Conservation (phyloP, 2,888 invertebrate species). For the Sturmia bella region DNA sequence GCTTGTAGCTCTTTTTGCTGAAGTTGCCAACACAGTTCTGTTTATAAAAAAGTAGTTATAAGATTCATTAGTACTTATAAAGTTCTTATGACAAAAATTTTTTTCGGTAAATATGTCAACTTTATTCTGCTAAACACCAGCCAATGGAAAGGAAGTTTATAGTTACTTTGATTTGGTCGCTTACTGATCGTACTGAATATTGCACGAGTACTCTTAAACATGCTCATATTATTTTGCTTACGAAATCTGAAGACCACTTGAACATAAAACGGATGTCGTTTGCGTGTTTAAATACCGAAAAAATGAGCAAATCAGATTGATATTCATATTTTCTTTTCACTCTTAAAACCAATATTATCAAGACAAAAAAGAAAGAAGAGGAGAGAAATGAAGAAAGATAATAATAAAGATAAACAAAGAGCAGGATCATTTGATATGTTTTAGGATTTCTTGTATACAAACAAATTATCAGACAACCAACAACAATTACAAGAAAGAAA, state of each 20-base stretch:
- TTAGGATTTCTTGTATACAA: background rate
- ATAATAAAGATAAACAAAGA: background rate
- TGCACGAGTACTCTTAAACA: conserved; percentile 1
- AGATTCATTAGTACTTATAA: too few relatives aligned
- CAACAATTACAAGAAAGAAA: background rate
- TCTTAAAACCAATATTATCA: conserved; percentile 19
- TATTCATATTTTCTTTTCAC: background rate
- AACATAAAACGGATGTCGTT: conserved; percentile 63
- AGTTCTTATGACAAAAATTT: too few relatives aligned
- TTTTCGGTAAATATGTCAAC: background rate
- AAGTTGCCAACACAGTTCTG: too few relatives aligned
- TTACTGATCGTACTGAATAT: conserved; percentile 51
- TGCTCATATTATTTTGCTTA: conserved; percentile 4
- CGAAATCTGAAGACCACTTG: conserved; percentile 47
- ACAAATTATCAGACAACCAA: conserved; percentile 25
- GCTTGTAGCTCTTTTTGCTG: too few relatives aligned
- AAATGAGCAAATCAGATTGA: conserved; percentile 56
- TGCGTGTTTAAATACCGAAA: conserved; percentile 64
- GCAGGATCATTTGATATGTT: conserved; percentile 41
- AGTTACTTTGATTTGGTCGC: conserved; percentile 66
- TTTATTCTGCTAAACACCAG: background rate
- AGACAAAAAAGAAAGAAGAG: conserved; percentile 9
- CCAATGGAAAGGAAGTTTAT: conserved; percentile 54
- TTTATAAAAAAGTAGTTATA: too few relatives aligned
- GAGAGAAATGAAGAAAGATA: background rate